phyloP scores from a whole-genome alignment of 1,140 invertebrate genomes.

The Euura saliciscinereae region DNA sequence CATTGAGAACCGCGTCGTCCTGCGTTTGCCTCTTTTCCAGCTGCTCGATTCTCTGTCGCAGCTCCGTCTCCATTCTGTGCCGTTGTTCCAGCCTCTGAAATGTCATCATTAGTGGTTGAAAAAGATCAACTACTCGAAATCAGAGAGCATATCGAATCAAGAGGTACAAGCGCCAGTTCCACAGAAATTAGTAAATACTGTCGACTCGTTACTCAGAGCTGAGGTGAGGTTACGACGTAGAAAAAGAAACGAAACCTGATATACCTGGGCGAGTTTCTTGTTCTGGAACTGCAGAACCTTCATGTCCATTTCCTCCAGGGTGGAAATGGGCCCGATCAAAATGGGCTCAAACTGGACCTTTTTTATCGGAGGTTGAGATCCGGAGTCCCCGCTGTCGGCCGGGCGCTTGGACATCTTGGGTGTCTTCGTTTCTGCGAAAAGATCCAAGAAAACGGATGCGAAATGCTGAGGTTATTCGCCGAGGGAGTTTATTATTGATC shows the following conservation, averaged over 20 bases:
- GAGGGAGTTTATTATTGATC: neutral
- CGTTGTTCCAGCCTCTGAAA: conserved; percentile 85
- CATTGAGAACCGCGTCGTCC: conserved; percentile 97
- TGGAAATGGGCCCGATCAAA: conserved; percentile 90
- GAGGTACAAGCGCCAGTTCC: too few relatives aligned
- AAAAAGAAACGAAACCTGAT: neutral
- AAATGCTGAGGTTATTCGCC: neutral
- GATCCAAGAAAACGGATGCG: too few relatives aligned
- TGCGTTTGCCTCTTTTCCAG: conserved; percentile 96
- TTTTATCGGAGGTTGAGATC: conserved; percentile 79
- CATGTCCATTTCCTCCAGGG: conserved; percentile 96
- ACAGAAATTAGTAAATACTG: too few relatives aligned
- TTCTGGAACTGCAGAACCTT: conserved; percentile 97
- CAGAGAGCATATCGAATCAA: too few relatives aligned
- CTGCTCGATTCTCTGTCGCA: conserved; percentile 93
- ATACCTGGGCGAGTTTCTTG: conserved; percentile 91
- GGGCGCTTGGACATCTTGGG: conserved; percentile 75
- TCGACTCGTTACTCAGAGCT: too few relatives aligned
- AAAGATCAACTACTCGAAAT: too few relatives aligned
- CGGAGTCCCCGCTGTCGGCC: conserved; percentile 66
- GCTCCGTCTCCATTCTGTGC: conserved; percentile 86
- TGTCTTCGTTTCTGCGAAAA: too few relatives aligned
- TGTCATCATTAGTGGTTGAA: conserved; percentile 12
- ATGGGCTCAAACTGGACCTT: conserved; percentile 95
- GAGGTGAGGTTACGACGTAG: too few relatives aligned